phyloP scores from a whole-genome alignment of 2,797 vertebrate species.

The Sarcoramphus papa region DNA sequence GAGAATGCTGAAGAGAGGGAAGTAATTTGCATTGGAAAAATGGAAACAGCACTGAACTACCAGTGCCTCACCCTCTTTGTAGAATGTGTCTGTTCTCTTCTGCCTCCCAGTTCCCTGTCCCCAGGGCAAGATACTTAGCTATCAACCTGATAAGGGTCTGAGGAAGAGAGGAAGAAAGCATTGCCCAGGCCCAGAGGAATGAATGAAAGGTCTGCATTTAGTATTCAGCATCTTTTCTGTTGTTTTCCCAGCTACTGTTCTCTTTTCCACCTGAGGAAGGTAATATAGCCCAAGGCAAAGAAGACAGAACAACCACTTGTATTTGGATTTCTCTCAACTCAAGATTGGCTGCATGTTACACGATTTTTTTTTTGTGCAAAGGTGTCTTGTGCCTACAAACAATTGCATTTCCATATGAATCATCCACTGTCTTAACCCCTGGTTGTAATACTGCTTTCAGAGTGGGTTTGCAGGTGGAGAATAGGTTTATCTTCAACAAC shows the following conservation, averaged over 20 bases:
- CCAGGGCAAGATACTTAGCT: neutral
- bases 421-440: neutral
- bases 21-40: neutral
- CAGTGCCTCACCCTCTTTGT: neutral
- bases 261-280: neutral
- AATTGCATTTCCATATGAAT: neutral
- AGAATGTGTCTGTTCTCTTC: neutral
- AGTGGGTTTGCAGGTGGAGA: neutral
- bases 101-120: neutral
- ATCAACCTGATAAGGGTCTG: neutral
- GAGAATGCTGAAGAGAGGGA: neutral
- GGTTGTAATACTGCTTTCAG: neutral
- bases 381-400: neutral
- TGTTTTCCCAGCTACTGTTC: neutral
- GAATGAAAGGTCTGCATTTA: neutral
- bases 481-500: neutral
- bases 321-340: neutral
- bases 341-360: neutral
- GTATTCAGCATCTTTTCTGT: neutral
- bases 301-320: neutral
- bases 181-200: neutral
- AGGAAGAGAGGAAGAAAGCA: neutral
- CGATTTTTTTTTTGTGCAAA: neutral
- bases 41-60: neutral
- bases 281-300: neutral